Evolutionary conservation across 2,113 vertebrate genomes (phyloP).

Genomic region (Brachyhypopomus gauderio): DNA sequence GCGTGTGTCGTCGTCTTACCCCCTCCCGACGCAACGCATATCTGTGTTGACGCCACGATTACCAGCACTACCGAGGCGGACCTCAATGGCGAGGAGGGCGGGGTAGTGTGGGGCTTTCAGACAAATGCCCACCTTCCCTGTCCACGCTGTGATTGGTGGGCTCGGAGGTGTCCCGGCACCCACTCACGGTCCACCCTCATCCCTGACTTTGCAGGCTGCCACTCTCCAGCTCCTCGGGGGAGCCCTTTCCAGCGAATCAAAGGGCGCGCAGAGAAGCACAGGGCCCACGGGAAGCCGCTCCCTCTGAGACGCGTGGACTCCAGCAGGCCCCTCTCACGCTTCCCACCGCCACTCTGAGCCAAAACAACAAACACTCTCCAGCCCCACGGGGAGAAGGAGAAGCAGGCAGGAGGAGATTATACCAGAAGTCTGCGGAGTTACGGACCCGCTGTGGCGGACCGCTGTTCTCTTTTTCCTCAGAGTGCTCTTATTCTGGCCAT

Average conservation of each 20-base stretch:
- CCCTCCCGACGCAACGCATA: background rate
- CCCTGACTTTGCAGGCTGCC: slow-evolving; percentile 43
- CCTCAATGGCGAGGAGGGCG: too few species aligned
- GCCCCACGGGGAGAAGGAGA: background rate
- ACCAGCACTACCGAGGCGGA: background rate
- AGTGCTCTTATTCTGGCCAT: background rate
- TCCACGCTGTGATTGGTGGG: slow-evolving; percentile 11
- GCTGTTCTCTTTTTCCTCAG: slow-evolving; percentile 4
- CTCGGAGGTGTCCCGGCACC: slow-evolving; percentile 5
- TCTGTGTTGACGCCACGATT: background rate
- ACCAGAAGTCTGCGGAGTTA: background rate
- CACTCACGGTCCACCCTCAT: slow-evolving; percentile 52
- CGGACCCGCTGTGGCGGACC: background rate
- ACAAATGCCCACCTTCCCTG: slow-evolving; percentile 14
- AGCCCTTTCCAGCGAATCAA: slow-evolving; percentile 52
- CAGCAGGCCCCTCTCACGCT: slow-evolving; percentile 4
- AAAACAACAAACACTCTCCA: slow-evolving; percentile 13
- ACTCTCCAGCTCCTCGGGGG: slow-evolving; percentile 50
- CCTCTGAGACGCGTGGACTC: background rate
- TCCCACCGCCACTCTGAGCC: slow-evolving; percentile 14
- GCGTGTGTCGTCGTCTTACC: background rate
- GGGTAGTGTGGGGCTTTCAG: background rate
- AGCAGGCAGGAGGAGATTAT: background rate
- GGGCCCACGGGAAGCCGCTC: slow-evolving; percentile 37
- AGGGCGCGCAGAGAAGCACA: slow-evolving; percentile 33